Evolutionary conservation across 2,888 invertebrate species (phyloP), one percentile per base, ranked within the genome.

Genomic region (Chrysolina haemoptera): DNA sequence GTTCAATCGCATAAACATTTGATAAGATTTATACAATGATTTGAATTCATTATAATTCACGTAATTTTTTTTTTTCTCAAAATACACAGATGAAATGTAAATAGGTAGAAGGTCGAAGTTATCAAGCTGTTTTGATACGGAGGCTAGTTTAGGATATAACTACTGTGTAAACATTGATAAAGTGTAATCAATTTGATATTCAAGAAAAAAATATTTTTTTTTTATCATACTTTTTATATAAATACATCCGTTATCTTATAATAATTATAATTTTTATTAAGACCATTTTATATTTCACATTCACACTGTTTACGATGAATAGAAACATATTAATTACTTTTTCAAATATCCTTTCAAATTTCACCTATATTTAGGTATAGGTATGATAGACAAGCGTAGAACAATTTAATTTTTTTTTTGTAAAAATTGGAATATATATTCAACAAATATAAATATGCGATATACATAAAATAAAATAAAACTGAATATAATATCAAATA

Each of bases 71-170:
- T 10, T 35, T 53, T 18, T 53, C 20, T 53, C 20, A 20, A 22
- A 22, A 53, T 20, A 53, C 20, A 18, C 53, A 53, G 16, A 50
- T 53, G 53, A 20, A 10, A 53, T 53, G 20, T 53, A 5, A 53
- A 18, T 18, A 53, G 18, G 20, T 18, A 53, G 18, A 53, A 53
- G 53, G 53, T 53, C 53, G 53, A 53, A 11, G 18, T 53, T 53
- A 20, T 53, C 53, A 53, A 48, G 16, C 16, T 18, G 20, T 53
- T 53, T 6, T 53, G 12, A 53, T 53, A 20, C 12, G 1, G 1
- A 22, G 11, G 20, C 12, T 53, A 12, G 20, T 53, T 20, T 20
- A 53, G 20, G 20, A 53, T 53, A 53, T 20, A 53, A 5, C 53
- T 53, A 11, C 22, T 5, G 20, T 18, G 20, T 53, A 53, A 53